Evolutionary conservation across 2,888 invertebrate species (phyloP).

Genomic region (Alsophila aescularia): DNA sequence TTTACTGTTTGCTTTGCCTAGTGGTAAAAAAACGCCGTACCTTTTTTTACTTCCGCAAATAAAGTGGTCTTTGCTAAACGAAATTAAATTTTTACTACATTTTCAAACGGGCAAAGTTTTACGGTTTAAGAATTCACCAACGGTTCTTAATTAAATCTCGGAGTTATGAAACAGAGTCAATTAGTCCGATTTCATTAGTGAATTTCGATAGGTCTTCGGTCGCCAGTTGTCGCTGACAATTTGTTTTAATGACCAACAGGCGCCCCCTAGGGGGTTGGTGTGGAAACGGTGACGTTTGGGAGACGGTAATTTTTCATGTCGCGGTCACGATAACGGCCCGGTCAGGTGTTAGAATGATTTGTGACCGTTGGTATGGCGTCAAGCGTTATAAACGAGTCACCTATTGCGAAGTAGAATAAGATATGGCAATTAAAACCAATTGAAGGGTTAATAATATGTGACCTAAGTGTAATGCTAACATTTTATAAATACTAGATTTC

Average conservation of each 20-base stretch:
- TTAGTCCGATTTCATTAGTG: conserved; percentile 41
- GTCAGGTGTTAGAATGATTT: conserved; percentile 83
- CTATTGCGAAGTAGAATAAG: conserved; percentile 24
- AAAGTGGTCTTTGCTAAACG: conserved; percentile 27
- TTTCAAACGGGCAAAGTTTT: conserved; percentile 34
- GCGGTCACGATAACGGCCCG: conserved; percentile 67
- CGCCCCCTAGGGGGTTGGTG: conserved; percentile 47
- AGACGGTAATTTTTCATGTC: conserved; percentile 80
- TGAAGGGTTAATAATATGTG: too few species aligned
- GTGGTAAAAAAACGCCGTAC: conserved; percentile 19
- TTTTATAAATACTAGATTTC: too few species aligned
- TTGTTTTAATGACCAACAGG: conserved; percentile 67
- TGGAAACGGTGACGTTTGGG: conserved; percentile 67
- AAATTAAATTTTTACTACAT: conserved; percentile 33
- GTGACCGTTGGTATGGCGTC: conserved; percentile 47
- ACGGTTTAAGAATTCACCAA: conserved; percentile 28
- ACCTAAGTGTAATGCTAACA: too few species aligned
- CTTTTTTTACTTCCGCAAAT: conserved; percentile 28
- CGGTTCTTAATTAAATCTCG: conserved; percentile 30
- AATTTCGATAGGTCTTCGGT: conserved; percentile 31
- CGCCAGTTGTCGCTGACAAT: conserved; percentile 72
- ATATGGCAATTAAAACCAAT: too few species aligned
- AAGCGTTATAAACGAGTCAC: conserved; percentile 37
- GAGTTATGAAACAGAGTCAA: conserved; percentile 49
- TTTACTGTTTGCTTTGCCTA: conserved; percentile 24